A percentile compares a stretch with the other conserved stretches of the same genome.
These are phyloP conservation scores for Dicrurus megarhynchus DNA, from an alignment of 2,113 vertebrate species.

Conservation along the genomic window DNA sequence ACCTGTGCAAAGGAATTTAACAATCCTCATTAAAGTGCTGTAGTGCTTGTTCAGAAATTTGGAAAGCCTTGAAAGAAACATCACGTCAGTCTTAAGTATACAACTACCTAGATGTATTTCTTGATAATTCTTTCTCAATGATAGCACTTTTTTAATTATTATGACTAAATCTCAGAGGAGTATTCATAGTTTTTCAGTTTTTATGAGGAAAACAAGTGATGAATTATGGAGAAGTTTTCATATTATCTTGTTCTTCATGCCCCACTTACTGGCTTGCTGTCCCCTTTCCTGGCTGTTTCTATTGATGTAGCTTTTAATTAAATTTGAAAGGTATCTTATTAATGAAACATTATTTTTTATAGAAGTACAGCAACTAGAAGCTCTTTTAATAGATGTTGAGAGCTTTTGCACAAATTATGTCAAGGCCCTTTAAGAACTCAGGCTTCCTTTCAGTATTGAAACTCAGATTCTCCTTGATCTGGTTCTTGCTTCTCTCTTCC, in stretches of 20 bases:
- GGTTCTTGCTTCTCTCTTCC: background rate
- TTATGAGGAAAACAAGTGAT: background rate
- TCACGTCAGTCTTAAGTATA: background rate
- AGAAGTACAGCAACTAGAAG: background rate
- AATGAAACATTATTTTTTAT: background rate
- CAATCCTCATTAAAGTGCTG: background rate
- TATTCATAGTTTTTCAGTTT: background rate
- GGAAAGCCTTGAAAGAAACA: background rate
- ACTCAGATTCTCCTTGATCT: background rate
- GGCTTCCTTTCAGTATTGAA: background rate
- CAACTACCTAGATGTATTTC: background rate
- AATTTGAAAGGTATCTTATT: background rate
- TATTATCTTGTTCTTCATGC: background rate
- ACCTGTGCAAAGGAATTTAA: background rate
- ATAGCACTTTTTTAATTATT: background rate
- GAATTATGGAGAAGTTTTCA: background rate
- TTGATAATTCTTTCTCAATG: background rate
- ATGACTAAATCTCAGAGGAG: background rate
- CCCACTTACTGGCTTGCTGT: background rate
- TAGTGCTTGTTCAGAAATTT: background rate
- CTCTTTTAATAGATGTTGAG: background rate
- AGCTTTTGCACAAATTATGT: background rate
- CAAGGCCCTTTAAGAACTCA: background rate
- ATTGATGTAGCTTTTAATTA: background rate
- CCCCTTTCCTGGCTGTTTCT: background rate